Percentiles rank a stretch among this genome's conserved stretches.
Evolutionary conservation across 2,797 vertebrate genomes (phyloP).

Genomic region (Clarias pachynema): DNA sequence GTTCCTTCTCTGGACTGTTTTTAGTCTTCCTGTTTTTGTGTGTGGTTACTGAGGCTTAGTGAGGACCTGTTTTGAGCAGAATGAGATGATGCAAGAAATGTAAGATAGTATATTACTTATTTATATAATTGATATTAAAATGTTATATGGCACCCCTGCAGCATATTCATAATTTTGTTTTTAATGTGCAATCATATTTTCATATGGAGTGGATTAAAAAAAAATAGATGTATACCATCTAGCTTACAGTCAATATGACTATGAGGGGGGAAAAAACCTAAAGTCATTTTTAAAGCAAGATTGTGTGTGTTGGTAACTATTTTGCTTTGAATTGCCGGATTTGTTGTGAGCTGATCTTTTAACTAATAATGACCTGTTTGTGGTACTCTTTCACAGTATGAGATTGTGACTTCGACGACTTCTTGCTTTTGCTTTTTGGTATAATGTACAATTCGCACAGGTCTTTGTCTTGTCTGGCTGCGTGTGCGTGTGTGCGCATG

Average conservation of each 20-base stretch:
- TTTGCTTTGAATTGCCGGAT: background rate
- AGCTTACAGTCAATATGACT: background rate
- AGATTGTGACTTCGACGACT: slow-evolving; percentile 10
- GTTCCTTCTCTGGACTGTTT: slow-evolving; percentile 41
- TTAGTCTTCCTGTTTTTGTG: slow-evolving; percentile 57
- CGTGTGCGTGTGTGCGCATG: slow-evolving; percentile 27
- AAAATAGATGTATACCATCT: background rate
- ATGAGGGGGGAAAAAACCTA: background rate
- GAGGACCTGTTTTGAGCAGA: slow-evolving; percentile 44
- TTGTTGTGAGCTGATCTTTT: slow-evolving; percentile 1
- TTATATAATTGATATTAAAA: background rate
- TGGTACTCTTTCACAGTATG: background rate
- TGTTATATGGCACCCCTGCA: background rate
- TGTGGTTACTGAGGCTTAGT: slow-evolving; percentile 52
- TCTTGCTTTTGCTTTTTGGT: slow-evolving; percentile 34
- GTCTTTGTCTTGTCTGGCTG: slow-evolving; percentile 54
- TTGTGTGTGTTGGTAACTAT: slow-evolving; percentile 7
- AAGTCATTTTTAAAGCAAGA: background rate
- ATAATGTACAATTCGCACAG: slow-evolving; percentile 36
- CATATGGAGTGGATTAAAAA: background rate
- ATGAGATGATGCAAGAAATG: slow-evolving; percentile 29
- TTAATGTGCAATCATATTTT: background rate
- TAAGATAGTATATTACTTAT: slow-evolving; percentile 26
- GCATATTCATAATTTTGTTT: background rate
- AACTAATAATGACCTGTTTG: slow-evolving; percentile 12